A percentile compares a stretch with the other conserved stretches of the same genome.
These are phyloP conservation scores for Bombus affinis DNA, from an alignment of 1,140 invertebrate genomes.

Conservation along the genomic window DNA sequence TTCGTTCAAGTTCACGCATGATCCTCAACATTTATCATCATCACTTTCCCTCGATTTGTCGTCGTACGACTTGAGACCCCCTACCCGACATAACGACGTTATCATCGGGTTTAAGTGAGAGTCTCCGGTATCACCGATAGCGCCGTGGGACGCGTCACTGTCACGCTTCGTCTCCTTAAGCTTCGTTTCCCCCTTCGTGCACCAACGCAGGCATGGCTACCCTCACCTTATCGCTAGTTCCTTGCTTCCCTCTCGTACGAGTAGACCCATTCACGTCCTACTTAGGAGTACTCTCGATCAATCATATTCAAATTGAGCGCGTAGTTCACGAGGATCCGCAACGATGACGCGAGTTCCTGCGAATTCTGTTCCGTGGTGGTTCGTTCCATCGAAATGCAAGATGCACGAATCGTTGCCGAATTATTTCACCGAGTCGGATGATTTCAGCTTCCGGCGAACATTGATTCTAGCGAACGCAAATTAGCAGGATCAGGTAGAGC, in stretches of 20 bases:
- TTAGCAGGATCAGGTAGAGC: too few relatives aligned
- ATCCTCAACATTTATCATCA: conserved; percentile 25
- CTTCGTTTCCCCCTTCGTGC: conserved; percentile 30
- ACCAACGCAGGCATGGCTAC: not conserved
- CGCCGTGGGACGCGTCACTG: conserved; percentile 47
- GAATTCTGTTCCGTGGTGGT: not conserved
- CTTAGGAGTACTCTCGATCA: conserved; percentile 73
- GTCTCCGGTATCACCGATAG: conserved; percentile 34
- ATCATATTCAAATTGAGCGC: conserved; percentile 76
- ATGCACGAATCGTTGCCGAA: not conserved
- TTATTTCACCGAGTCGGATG: not conserved
- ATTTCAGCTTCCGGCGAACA: not conserved
- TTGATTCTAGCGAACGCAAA: too few relatives aligned
- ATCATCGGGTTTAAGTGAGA: conserved; percentile 55
- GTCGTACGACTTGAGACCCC: not conserved
- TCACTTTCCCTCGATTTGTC: conserved; percentile 22
- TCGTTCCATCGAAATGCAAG: not conserved
- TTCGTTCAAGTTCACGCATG: conserved; percentile 20
- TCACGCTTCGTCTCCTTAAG: conserved; percentile 65
- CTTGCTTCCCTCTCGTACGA: conserved; percentile 44
- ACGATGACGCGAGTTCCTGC: not conserved
- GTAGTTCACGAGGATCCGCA: conserved; percentile 38
- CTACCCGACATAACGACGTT: conserved; percentile 13
- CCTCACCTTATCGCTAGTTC: conserved; percentile 45
- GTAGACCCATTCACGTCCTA: conserved; percentile 67